Percentiles rank a stretch among this genome's conserved stretches.
Conservation (phyloP, 2,797 vertebrate species). For the Cyprinella venusta region DNA sequence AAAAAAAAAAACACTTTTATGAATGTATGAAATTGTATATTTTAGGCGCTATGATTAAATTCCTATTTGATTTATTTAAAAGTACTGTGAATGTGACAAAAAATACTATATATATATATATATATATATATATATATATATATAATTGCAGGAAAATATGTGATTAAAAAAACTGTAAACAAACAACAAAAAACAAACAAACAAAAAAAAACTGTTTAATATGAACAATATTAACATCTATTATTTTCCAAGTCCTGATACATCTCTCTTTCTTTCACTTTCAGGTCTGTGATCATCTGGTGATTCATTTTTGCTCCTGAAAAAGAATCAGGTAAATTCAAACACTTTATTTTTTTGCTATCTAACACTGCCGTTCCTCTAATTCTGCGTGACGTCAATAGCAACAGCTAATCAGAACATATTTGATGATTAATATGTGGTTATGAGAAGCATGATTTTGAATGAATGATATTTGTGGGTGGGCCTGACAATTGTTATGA, state of each 20-base stretch:
- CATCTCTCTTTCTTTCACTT: slow-evolving; percentile 43
- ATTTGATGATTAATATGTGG: neutral
- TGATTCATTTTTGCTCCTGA: slow-evolving; percentile 43
- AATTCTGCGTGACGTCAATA: neutral
- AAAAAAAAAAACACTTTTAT: neutral
- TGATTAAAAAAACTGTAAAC: too few species aligned
- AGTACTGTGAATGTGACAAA: too few species aligned
- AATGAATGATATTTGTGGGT: neutral
- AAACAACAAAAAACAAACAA: too few species aligned
- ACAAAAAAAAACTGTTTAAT: neutral
- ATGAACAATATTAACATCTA: neutral
- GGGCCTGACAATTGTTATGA: neutral
- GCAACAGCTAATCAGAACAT: neutral
- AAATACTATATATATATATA: too few species aligned
- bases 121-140: too few species aligned
- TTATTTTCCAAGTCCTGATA: neutral
- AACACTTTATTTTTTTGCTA: slow-evolving; percentile 10
- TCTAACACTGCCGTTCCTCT: neutral
- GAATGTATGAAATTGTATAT: too few species aligned
- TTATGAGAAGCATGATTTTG: neutral
- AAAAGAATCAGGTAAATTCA: slow-evolving; percentile 67
- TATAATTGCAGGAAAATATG: too few species aligned
- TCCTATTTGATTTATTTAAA: too few species aligned
- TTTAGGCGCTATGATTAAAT: too few species aligned
- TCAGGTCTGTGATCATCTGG: slow-evolving; percentile 65